A percentile compares a stretch with the other conserved stretches of the same genome.
Conservation (phyloP, 2,888 invertebrate genomes). For the Corbicula japonica region DNA sequence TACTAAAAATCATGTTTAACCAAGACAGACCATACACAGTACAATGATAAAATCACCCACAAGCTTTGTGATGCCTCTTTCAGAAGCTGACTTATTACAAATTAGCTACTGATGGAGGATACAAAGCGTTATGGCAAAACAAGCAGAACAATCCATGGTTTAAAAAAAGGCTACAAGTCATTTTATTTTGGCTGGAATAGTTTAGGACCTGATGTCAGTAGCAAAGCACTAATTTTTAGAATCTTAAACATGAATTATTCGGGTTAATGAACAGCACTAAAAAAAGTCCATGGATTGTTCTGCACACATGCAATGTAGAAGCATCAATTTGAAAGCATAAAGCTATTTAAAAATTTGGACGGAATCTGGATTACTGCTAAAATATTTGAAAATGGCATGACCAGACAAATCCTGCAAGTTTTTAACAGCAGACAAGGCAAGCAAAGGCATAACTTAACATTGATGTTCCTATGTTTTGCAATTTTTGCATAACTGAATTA, state of each 20-base stretch:
- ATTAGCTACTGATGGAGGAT: neutral
- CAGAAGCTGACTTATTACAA: neutral
- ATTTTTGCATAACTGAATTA: too few relatives aligned
- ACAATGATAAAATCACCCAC: conserved; percentile 21
- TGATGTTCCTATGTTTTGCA: too few relatives aligned
- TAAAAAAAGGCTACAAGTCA: neutral
- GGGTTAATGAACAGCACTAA: conserved; percentile 12
- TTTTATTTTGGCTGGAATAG: conserved; percentile 6
- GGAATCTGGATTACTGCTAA: too few relatives aligned
- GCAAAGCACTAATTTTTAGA: conserved; percentile 21
- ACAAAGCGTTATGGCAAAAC: conserved; percentile 39
- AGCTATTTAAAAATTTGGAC: conserved; percentile 40
- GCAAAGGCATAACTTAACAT: too few relatives aligned
- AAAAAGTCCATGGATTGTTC: conserved; percentile 5
- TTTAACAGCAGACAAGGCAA: too few relatives aligned
- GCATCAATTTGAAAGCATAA: conserved; percentile 1
- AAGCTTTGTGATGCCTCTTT: conserved; percentile 17
- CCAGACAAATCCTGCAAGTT: too few relatives aligned
- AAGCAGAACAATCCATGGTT: conserved; percentile 16
- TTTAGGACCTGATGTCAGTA: neutral
- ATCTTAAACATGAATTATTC: neutral
- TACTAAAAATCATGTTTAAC: neutral
- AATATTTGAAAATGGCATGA: too few relatives aligned
- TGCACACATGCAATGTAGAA: neutral
- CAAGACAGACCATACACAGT: neutral